phyloP scores from a whole-genome alignment of 2,113 vertebrate species.

The Scytalopus superciliaris region DNA sequence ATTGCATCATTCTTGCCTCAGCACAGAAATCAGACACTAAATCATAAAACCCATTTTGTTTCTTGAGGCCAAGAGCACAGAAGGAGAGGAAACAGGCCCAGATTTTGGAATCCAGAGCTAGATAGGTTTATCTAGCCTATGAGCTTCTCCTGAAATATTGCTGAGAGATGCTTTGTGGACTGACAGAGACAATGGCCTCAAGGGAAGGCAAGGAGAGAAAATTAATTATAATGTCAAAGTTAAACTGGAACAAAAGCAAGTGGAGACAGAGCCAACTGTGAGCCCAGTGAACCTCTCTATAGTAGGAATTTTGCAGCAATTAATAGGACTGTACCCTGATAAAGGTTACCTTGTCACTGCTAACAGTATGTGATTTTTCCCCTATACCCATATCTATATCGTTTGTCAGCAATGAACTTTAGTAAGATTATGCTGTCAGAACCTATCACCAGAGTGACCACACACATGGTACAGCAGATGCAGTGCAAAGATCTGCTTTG shows the following conservation, averaged over 20 bases:
- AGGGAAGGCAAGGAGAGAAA: slow-evolving; percentile 7
- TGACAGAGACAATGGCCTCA: slow-evolving; percentile 7
- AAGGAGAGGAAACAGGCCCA: slow-evolving; percentile 12
- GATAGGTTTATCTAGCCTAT: not conserved
- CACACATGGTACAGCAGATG: not conserved
- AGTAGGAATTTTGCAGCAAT: slow-evolving; percentile 21
- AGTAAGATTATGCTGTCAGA: slow-evolving; percentile 50
- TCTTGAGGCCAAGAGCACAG: slow-evolving; percentile 29
- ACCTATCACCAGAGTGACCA: slow-evolving; percentile 22
- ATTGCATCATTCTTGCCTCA: slow-evolving; percentile 46
- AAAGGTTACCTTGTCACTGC: slow-evolving; percentile 60
- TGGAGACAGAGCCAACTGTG: not conserved
- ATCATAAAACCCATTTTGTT: not conserved
- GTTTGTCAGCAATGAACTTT: slow-evolving; percentile 55
- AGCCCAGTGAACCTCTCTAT: not conserved
- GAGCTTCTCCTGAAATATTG: not conserved
- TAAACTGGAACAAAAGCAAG: slow-evolving; percentile 25
- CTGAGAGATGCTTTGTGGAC: not conserved
- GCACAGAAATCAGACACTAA: slow-evolving; percentile 9
- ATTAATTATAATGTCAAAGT: slow-evolving; percentile 32
- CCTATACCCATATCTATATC: slow-evolving; percentile 12
- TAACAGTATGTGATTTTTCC: slow-evolving; percentile 19
- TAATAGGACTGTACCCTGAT: slow-evolving; percentile 41
- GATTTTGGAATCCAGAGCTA: not conserved
- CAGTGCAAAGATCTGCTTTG: slow-evolving; percentile 13